phyloP scores from a whole-genome alignment of 2,888 invertebrate genomes.

The Cerceris rybyensis region DNA sequence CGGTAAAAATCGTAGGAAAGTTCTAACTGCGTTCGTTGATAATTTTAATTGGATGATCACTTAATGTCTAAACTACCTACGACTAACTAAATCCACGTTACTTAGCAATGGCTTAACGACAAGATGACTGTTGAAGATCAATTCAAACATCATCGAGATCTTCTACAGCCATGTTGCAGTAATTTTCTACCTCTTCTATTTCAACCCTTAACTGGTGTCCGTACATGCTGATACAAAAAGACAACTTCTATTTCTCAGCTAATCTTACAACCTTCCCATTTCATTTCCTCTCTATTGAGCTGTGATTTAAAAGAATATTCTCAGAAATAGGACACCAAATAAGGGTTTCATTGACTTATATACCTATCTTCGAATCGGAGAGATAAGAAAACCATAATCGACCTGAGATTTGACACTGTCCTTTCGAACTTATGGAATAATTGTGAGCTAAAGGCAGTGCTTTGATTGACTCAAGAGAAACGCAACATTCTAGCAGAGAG shows the following conservation, averaged over 20 bases:
- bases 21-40: conserved; percentile 11
- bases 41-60: conserved; percentile 15
- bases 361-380: too few relatives aligned
- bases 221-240: neutral
- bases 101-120: conserved; percentile 21
- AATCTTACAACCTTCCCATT: too few relatives aligned
- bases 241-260: neutral
- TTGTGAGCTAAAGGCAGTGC: neutral
- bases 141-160: conserved; percentile 38
- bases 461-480: conserved; percentile 39
- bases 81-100: conserved; percentile 22
- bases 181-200: neutral
- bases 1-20: conserved; percentile 32
- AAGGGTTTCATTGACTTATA: neutral
- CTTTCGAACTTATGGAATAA: conserved; percentile 12
- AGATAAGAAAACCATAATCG: conserved; percentile 12
- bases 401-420: conserved; percentile 44
- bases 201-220: neutral
- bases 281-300: too few relatives aligned
- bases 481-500: conserved; percentile 71
- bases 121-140: conserved; percentile 64
- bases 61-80: conserved; percentile 1
- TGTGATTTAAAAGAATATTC: too few relatives aligned
- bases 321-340: neutral
- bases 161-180: conserved; percentile 59